Percentiles rank a stretch among this genome's conserved stretches.
Evolutionary conservation across 2,113 vertebrate species (phyloP).

Genomic region (Mormyrus lacerda): DNA sequence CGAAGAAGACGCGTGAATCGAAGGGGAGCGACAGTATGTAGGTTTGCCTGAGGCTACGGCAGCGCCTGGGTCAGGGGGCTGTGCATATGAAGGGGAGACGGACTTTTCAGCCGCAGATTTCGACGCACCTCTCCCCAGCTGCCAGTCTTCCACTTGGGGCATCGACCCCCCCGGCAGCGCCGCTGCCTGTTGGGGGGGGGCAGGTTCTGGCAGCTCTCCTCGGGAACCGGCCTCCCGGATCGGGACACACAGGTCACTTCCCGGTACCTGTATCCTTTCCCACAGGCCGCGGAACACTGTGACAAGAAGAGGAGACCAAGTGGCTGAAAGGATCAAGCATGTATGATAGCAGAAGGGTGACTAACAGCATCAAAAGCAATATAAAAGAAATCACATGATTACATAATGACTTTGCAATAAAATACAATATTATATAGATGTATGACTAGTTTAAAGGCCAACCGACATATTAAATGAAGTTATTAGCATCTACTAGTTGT

Average conservation of each 20-base stretch:
- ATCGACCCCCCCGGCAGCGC: constrained; percentile 79
- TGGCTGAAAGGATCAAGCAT: not conserved
- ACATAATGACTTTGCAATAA: not conserved
- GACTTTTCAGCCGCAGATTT: not conserved
- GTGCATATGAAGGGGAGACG: not conserved
- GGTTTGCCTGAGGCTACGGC: not conserved
- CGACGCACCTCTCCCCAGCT: constrained; percentile 81
- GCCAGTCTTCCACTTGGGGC: constrained; percentile 86
- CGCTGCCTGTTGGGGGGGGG: constrained; percentile 74
- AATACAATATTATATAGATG: not conserved
- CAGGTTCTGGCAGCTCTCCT: constrained; percentile 77
- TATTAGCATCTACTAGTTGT: not conserved
- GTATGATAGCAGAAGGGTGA: not conserved
- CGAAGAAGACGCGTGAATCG: not conserved
- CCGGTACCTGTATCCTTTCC: constrained; percentile 80
- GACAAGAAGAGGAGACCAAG: constrained; percentile 34
- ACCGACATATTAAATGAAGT: not conserved
- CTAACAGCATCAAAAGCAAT: not conserved
- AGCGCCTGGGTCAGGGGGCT: not conserved
- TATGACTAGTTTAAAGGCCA: not conserved
- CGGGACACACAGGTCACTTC: constrained; percentile 79
- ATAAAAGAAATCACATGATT: not conserved
- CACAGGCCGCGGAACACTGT: constrained; percentile 90
- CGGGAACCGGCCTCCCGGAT: constrained; percentile 70
- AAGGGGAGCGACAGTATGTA: not conserved